These are phyloP conservation scores for Eurypyga helias DNA, from an alignment of 2,113 vertebrate species.

Conservation along the genomic window DNA sequence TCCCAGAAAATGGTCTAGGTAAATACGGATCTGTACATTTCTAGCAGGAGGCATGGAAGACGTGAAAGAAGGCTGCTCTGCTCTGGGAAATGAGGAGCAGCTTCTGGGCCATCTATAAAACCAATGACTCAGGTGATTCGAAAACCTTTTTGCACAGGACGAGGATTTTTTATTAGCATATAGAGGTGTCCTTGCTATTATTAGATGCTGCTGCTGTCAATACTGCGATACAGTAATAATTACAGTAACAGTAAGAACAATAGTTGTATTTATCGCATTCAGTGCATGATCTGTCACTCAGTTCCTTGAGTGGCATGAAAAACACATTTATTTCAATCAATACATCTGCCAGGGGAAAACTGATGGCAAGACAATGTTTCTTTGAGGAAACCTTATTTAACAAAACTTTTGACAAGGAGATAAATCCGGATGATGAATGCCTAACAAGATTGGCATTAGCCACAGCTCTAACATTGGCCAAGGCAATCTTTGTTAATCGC, in stretches of 20 bases:
- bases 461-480: not conserved
- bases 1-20: not conserved
- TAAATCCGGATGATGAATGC: slow-evolving; percentile 16
- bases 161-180: not conserved
- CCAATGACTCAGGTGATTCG: not conserved
- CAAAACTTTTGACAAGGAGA: slow-evolving; percentile 39
- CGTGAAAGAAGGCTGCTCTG: not conserved
- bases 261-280: not conserved
- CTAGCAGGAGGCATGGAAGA: not conserved
- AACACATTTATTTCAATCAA: slow-evolving; percentile 1
- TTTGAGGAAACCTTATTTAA: slow-evolving; percentile 15
- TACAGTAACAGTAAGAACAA: not conserved
- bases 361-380: slow-evolving; percentile 36
- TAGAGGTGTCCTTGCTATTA: not conserved
- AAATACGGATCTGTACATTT: not conserved
- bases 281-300: not conserved
- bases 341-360: not conserved
- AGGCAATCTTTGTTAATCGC: not conserved
- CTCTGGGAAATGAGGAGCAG: not conserved
- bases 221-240: not conserved
- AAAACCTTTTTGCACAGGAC: not conserved
- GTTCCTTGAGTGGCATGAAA: not conserved
- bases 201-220: not conserved
- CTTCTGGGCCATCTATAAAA: not conserved
- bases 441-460: not conserved